Base-by-base conservation (phyloP, 2,797 vertebrate species). In the Trichosurus vulpecula region DNA sequence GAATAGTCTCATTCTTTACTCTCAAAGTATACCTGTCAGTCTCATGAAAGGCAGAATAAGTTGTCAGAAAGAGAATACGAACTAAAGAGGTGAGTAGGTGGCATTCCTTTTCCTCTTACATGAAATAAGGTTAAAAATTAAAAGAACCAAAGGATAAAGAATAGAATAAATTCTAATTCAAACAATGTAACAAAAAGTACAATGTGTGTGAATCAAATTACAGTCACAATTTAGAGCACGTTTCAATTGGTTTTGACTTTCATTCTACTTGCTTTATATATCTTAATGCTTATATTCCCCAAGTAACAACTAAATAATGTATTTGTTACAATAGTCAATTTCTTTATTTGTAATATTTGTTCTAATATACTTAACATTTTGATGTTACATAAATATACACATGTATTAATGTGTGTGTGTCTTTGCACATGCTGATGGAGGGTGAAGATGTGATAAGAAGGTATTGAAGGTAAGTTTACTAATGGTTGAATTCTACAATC, bases 241-340 rank as follows among this genome's bases (percentile, higher is more conserved):
- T 54, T 87, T 91, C 96, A 92, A 95, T 56, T 94, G 54, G 90
- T 30, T 94, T 97, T 55, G 54, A 51, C 95, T 96, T 97, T 96
- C 14, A 0, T 55, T 95, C 13, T 1, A 35, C 22, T 92, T 47
- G 14, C 92, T 91, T 89, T 94, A 61, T 55, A 93, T 92, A 58
- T 90, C 55, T 91, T 56, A 1, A 35, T 91, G n/a, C 10, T 4
- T 2, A 91, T 96, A 57, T 90, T n/a, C 0, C 0, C 53, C 47
- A 92, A 9, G 8, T 12, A 94, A 8, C 6, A 94, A 41, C 16
- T 25, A 31, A 91, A 16, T 2, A 89, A 9, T 14, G 94, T 89
- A 57, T 47, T 2, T 0, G 25, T 31, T 91, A n/a, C 35, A 58
- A 35, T 25, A 95, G 92, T 2, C 1, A 31, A 55, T 94, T 97